These are phyloP conservation scores for Parthenolecanium corni DNA, from an alignment of 2,888 invertebrate species.

Conservation along the genomic window DNA sequence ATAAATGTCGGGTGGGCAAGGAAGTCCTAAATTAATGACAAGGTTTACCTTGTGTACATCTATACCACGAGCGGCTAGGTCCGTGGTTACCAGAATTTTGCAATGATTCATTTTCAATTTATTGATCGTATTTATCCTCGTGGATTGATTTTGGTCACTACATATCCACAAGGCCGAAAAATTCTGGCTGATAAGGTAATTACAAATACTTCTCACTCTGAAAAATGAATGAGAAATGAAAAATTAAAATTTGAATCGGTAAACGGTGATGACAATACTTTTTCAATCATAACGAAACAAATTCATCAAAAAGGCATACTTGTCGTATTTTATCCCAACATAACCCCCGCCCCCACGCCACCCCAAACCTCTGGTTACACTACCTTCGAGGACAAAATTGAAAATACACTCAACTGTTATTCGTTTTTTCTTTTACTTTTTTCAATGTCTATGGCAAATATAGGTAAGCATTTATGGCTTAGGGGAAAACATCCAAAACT, in stretches of 20 bases:
- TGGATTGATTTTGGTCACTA: conserved; percentile 31
- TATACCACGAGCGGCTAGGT: conserved; percentile 82
- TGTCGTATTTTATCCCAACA: background rate
- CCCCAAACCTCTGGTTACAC: no score
- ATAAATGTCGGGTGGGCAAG: conserved; percentile 67
- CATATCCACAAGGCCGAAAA: conserved; percentile 30
- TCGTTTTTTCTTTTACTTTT: no score
- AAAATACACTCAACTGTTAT: no score
- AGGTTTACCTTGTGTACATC: conserved; percentile 88
- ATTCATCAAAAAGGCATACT: no score
- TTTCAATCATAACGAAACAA: background rate
- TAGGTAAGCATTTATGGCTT: no score
- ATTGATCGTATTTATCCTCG: conserved; percentile 30
- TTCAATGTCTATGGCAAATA: no score
- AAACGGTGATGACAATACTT: background rate
- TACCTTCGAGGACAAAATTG: no score
- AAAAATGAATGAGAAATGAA: background rate
- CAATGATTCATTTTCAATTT: conserved; percentile 30
- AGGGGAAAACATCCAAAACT: no score
- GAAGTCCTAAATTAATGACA: conserved; percentile 83
- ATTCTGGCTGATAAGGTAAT: conserved; percentile 28
- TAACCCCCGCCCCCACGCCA: no score
- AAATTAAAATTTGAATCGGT: background rate
- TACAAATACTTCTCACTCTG: conserved; percentile 32
- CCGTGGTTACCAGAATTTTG: conserved; percentile 77